Evolutionary conservation across 2,113 vertebrate species (phyloP).

Genomic region (Lota lota): DNA sequence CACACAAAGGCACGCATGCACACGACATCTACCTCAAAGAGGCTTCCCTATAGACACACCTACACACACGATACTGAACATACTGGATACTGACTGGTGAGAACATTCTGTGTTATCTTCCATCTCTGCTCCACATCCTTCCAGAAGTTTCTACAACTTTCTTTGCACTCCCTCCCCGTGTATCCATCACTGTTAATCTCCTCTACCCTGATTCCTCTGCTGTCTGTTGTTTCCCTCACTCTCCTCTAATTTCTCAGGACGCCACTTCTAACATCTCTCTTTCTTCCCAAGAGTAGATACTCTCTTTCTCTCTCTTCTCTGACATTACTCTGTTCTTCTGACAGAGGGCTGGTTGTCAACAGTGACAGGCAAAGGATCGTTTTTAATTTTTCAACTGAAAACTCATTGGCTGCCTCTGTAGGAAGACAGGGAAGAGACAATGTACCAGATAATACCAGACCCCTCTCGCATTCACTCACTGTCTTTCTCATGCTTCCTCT

Average conservation of each 20-base stretch:
- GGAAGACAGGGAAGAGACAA: too few relatives aligned
- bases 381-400: constrained; percentile 14
- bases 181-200: neutral
- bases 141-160: constrained; percentile 7
- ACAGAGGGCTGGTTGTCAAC: constrained; percentile 39
- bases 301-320: constrained; percentile 5
- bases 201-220: constrained; percentile 20
- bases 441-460: too few relatives aligned
- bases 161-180: constrained; percentile 1
- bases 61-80: constrained; percentile 27
- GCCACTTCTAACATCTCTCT: constrained; percentile 14
- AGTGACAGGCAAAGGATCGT: constrained; percentile 49
- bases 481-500: neutral
- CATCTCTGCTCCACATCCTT: constrained; percentile 6
- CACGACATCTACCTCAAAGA: too few relatives aligned
- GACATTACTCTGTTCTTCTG: constrained; percentile 33
- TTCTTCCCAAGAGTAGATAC: constrained; percentile 1
- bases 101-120: constrained; percentile 16
- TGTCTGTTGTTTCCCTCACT: constrained; percentile 1
- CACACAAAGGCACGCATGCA: neutral
- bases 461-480: neutral
- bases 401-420: too few relatives aligned
- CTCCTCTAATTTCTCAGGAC: constrained; percentile 4
- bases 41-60: neutral
- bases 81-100: constrained; percentile 16